These are phyloP conservation scores for Amphiprion ocellaris DNA, from an alignment of 2,113 vertebrate genomes.

Conservation along the genomic window DNA sequence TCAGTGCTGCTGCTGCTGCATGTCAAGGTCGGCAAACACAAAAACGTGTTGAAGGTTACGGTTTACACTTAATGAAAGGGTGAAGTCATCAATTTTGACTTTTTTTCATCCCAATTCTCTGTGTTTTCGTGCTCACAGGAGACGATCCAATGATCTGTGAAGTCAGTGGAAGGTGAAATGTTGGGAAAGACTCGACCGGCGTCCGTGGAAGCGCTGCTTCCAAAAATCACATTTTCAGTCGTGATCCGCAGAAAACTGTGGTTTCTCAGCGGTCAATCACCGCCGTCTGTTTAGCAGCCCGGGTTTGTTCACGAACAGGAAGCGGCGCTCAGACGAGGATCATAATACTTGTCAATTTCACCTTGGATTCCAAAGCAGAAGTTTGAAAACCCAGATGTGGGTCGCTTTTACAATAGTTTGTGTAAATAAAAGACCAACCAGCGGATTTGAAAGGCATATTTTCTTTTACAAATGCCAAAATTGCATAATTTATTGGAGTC, in stretches of 20 bases:
- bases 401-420: too few relatives aligned
- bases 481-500: too few relatives aligned
- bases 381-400: too few relatives aligned
- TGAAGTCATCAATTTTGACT: constrained; percentile 8
- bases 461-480: too few relatives aligned
- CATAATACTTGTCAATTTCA: too few relatives aligned
- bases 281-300: too few relatives aligned
- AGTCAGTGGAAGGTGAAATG: constrained; percentile 1
- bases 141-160: constrained; percentile 16
- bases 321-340: too few relatives aligned
- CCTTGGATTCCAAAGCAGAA: too few relatives aligned
- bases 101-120: not conserved
- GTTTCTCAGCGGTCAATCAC: not conserved
- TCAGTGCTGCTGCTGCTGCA: constrained; percentile 15
- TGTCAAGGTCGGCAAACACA: constrained; percentile 11
- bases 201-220: not conserved
- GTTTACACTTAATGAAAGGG: constrained; percentile 5
- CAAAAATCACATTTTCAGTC: not conserved
- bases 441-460: too few relatives aligned
- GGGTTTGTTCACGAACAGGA: too few relatives aligned
- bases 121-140: not conserved
- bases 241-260: not conserved
- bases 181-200: not conserved
- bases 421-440: too few relatives aligned
- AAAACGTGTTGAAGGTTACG: not conserved